A percentile compares a stretch with the other conserved stretches of the same genome.
Conservation (phyloP, 2,888 invertebrate genomes). For the Agonopterix alstromeriana region DNA sequence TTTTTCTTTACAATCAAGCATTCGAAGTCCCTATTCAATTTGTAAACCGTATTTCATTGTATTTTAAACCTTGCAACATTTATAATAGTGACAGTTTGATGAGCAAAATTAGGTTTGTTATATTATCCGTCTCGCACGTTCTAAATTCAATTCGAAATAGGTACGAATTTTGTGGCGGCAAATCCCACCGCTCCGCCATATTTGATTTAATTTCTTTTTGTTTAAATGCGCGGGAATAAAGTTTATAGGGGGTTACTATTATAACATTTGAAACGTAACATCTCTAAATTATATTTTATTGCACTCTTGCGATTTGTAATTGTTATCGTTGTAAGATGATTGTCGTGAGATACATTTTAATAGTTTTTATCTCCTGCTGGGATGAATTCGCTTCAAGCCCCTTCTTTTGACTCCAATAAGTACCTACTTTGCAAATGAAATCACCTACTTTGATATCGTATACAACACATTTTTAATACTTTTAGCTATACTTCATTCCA, state of each 20-base stretch:
- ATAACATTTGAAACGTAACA: slow-evolving; percentile 15
- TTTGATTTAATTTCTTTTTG: slow-evolving; percentile 58
- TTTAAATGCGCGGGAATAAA: slow-evolving; percentile 55
- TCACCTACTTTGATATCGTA: no score
- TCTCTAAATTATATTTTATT: slow-evolving; percentile 17
- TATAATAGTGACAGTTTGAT: slow-evolving; percentile 16
- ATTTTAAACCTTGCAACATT: slow-evolving; percentile 21
- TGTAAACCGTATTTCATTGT: slow-evolving; percentile 15
- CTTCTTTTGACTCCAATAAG: no score
- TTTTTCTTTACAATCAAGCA: slow-evolving; percentile 69
- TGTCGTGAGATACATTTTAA: no score
- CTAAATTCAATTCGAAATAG: slow-evolving; percentile 54
- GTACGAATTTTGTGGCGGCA: slow-evolving; percentile 55
- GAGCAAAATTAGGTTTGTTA: slow-evolving; percentile 12
- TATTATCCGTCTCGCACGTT: slow-evolving; percentile 29
- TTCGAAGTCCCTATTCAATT: slow-evolving; percentile 32
- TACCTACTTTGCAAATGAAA: no score
- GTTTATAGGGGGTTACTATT: slow-evolving; percentile 39
- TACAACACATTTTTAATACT: no score
- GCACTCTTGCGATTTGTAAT: neutral
- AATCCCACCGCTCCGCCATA: slow-evolving; percentile 52
- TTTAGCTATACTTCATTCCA: no score
- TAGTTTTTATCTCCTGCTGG: no score
- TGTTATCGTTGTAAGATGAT: neutral
- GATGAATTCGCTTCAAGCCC: no score